phyloP scores from a whole-genome alignment of 2,888 invertebrate genomes.

The Scrobipalpa costella region DNA sequence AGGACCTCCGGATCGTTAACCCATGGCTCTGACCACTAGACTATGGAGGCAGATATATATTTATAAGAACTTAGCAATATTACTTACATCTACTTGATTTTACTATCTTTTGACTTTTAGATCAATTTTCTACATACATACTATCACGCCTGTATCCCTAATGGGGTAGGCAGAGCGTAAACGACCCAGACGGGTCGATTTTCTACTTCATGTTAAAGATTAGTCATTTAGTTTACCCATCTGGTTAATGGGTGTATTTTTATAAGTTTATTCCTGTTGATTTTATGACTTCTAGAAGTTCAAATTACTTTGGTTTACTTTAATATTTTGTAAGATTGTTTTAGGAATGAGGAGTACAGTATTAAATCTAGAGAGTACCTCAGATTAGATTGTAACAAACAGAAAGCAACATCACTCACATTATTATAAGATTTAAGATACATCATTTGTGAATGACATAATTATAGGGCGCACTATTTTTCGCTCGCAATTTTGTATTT shows the following conservation, averaged over 20 bases:
- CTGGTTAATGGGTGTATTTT: slow-evolving; percentile 5
- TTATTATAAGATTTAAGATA: too few species aligned
- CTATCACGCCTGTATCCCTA: too few species aligned
- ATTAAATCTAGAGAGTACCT: background rate
- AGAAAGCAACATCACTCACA: background rate
- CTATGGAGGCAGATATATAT: too few species aligned
- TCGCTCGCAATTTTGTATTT: too few species aligned
- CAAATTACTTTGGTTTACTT: background rate
- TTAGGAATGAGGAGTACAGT: background rate
- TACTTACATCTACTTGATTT: background rate
- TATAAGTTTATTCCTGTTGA: slow-evolving; percentile 16
- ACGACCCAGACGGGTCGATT: too few species aligned
- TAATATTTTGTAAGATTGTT: background rate
- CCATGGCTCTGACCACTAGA: too few species aligned
- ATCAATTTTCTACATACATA: background rate
- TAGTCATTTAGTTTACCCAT: background rate
- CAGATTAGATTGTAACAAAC: background rate
- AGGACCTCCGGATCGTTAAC: too few species aligned
- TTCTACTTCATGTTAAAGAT: background rate
- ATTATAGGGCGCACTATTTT: too few species aligned
- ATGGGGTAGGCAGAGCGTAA: too few species aligned
- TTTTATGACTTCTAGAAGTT: background rate
- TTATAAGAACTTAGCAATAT: too few species aligned
- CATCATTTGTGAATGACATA: too few species aligned
- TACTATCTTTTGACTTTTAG: background rate